Evolutionary conservation across 2,888 invertebrate species (phyloP).

Genomic region (Dyspetes luteomarginatus): DNA sequence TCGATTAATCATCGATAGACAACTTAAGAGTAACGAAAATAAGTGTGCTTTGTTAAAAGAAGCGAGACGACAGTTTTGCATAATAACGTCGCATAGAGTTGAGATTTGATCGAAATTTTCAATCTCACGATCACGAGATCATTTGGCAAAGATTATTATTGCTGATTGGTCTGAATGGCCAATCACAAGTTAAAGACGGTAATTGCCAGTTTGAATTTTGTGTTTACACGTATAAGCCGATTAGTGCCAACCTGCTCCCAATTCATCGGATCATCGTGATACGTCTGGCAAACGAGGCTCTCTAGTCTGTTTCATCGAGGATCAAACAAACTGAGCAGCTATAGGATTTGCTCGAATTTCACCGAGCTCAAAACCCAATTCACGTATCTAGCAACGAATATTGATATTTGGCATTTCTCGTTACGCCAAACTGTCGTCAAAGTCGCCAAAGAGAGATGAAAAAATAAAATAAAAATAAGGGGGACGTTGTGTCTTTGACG

Average conservation of each 20-base stretch:
- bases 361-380: conserved; percentile 11
- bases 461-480: background rate
- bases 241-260: conserved; percentile 48
- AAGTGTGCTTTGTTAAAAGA: conserved; percentile 23
- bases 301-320: background rate
- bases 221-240: conserved; percentile 43
- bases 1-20: conserved; percentile 14
- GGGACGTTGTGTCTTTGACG: background rate
- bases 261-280: conserved; percentile 44
- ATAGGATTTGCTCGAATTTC: background rate
- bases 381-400: background rate
- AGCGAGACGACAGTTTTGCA: conserved; percentile 59
- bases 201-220: background rate
- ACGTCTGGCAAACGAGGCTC: conserved; percentile 20
- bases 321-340: background rate
- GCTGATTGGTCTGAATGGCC: background rate
- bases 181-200: background rate
- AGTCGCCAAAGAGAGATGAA: background rate
- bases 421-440: conserved; percentile 63
- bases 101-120: background rate
- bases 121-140: background rate
- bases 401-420: background rate
- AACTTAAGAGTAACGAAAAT: background rate
- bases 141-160: background rate
- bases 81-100: conserved; percentile 19